Conservation (phyloP, 2,888 invertebrate species). For the Meandrusa payeni region DNA sequence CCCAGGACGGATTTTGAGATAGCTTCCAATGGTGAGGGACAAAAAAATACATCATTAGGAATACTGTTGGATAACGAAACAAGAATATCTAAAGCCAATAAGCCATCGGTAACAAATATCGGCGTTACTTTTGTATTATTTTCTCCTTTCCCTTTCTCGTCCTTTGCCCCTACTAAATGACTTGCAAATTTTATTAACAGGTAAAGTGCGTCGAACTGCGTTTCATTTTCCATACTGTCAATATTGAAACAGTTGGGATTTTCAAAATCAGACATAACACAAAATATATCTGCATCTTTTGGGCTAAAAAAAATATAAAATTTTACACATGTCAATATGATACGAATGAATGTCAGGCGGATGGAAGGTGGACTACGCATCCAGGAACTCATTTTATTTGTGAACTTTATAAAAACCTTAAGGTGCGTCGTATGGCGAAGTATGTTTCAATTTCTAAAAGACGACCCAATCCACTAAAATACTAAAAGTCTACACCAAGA, state of each 20-base stretch:
- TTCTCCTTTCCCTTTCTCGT: constrained; percentile 15
- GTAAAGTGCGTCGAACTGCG: constrained; percentile 54
- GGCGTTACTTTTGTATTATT: constrained; percentile 38
- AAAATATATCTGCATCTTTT: constrained; percentile 64
- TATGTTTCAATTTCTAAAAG: too few relatives aligned
- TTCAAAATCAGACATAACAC: constrained; percentile 53
- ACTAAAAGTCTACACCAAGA: too few relatives aligned
- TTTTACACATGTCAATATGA: too few relatives aligned
- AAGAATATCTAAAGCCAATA: constrained; percentile 55
- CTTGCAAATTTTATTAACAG: constrained; percentile 58
- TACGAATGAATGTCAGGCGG: too few relatives aligned
- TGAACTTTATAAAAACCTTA: too few relatives aligned
- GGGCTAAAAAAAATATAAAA: constrained; percentile 38
- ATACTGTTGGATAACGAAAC: constrained; percentile 47
- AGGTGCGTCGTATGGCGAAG: too few relatives aligned
- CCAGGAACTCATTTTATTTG: too few relatives aligned
- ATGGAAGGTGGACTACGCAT: too few relatives aligned
- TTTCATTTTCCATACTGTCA: constrained; percentile 37
- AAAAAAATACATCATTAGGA: constrained; percentile 53
- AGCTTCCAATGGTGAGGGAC: constrained; percentile 44
- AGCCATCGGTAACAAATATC: constrained; percentile 60
- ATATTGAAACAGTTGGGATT: constrained; percentile 56
- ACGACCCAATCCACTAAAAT: too few relatives aligned
- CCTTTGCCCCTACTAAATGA: constrained; percentile 37
- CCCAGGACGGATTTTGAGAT: constrained; percentile 51